Percentiles rank a stretch among this genome's conserved stretches.
These are phyloP conservation scores for Cyclopterus lumpus DNA, from an alignment of 2,797 vertebrate species.

Conservation along the genomic window DNA sequence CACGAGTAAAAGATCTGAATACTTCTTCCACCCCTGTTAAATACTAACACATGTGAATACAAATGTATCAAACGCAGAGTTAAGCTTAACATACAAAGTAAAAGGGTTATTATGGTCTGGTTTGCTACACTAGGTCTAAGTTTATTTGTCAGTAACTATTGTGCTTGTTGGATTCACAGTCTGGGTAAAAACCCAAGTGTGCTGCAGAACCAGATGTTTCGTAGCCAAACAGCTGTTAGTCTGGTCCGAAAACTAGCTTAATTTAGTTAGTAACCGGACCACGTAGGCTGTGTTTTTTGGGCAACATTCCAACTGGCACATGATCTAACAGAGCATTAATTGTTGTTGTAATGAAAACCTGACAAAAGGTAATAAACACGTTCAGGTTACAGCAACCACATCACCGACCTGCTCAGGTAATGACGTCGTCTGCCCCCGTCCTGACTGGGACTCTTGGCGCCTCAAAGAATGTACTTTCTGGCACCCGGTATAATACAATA, in stretches of 20 bases:
- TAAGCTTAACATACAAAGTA: not conserved
- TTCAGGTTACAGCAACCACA: constrained; percentile 31
- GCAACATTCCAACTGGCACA: not conserved
- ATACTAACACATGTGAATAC: not conserved
- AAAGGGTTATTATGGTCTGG: not conserved
- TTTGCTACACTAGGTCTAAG: not conserved
- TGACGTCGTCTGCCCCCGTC: constrained; percentile 69
- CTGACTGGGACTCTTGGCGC: constrained; percentile 58
- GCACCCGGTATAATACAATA: not conserved
- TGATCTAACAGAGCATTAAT: not conserved
- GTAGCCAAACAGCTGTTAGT: constrained; percentile 47
- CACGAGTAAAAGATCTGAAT: not conserved
- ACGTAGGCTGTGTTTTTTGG: constrained; percentile 13
- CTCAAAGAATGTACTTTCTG: constrained; percentile 53
- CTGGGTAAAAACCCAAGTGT: constrained; percentile 53
- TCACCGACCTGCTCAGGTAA: constrained; percentile 67
- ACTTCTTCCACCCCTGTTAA: not conserved
- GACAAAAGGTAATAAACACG: constrained; percentile 22
- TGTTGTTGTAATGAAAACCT: not conserved
- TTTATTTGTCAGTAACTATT: not conserved
- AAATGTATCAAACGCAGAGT: not conserved
- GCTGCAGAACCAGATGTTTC: constrained; percentile 63
- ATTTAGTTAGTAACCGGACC: constrained; percentile 20
- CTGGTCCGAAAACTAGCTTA: constrained; percentile 36
- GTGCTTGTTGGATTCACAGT: constrained; percentile 23